A percentile compares a stretch with the other conserved stretches of the same genome.
Conservation (phyloP, 2,797 vertebrate species). For the Psittacula derbiana region DNA sequence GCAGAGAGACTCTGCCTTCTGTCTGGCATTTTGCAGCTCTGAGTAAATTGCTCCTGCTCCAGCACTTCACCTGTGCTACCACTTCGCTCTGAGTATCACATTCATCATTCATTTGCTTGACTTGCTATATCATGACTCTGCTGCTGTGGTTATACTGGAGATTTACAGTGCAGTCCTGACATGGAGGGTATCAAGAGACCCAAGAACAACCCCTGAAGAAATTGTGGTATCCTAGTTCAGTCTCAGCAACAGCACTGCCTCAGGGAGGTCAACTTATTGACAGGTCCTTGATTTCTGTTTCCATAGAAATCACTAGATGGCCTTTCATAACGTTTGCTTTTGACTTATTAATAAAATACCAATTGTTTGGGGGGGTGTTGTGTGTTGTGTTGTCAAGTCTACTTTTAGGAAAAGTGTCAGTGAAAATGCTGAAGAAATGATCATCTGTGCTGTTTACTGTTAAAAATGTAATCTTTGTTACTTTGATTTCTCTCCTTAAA, state of each 20-base stretch:
- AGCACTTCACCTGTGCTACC: constrained; percentile 16
- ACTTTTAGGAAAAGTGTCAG: background rate
- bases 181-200: background rate
- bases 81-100: background rate
- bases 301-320: background rate
- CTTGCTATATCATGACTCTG: background rate
- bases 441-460: background rate
- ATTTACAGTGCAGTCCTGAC: background rate
- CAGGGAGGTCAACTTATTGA: background rate
- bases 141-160: background rate
- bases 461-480: background rate
- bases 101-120: background rate
- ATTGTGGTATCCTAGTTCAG: background rate
- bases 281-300: background rate
- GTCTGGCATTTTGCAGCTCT: background rate
- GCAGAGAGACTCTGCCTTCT: background rate
- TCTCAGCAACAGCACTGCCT: background rate
- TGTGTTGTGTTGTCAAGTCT: background rate
- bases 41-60: constrained; percentile 26
- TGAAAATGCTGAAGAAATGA: background rate
- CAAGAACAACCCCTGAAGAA: background rate
- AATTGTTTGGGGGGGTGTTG: background rate
- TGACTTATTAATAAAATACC: background rate
- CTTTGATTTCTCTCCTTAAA: background rate
- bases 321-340: background rate